Evolutionary conservation across 2,888 invertebrate genomes (phyloP), one percentile per base, ranked within the genome.

Genomic region (Drosophila affinis): DNA sequence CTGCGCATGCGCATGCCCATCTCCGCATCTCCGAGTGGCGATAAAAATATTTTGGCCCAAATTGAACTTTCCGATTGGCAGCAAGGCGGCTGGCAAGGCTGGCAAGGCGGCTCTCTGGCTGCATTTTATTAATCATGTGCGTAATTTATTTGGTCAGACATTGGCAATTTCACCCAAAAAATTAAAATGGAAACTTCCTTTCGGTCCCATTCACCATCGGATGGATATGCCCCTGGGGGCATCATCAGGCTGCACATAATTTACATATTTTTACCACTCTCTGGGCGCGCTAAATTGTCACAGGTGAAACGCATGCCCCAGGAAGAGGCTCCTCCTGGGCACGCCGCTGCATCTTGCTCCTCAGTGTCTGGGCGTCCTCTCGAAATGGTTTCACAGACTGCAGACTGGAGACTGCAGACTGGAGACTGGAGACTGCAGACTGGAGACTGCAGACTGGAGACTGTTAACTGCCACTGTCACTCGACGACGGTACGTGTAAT

Each of bases 101-200:
- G 14, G 39, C 39, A 34, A 34, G 34, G 34, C 34, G 34, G 34
- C 34, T 39, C 14, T 14, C 39, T 39, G 39, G 62, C 69, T 72
- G 75, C 75, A 70, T 81, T 89, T 89, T 89, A 87, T 89, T 89
- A 87, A 87, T 89, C 89, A 87, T 80, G 80, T 80, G 82, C 82
- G 87, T 88, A 89, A 87, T 87, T 87, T 88, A 87, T 87, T 88
- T 88, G 86, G 85, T 81, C 89, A 85, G 84, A 78, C 69, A 72
- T 63, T 67, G 75, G 58, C 79, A 86, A 88, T 85, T 88, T 88
- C 87, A 79, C 88, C 88, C 77, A 83, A 83, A 10, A 34, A 34
- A 12, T 34, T 34, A 34, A 87, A 83, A 83, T 85, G 82, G 86
- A 83, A 85, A 83, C 79, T 85, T 82, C 56, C 60, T 59, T 59